A percentile compares a stretch with the other conserved stretches of the same genome.
Evolutionary conservation across 2,888 invertebrate species (phyloP).

Genomic region (Drosophila fulvimacula): DNA sequence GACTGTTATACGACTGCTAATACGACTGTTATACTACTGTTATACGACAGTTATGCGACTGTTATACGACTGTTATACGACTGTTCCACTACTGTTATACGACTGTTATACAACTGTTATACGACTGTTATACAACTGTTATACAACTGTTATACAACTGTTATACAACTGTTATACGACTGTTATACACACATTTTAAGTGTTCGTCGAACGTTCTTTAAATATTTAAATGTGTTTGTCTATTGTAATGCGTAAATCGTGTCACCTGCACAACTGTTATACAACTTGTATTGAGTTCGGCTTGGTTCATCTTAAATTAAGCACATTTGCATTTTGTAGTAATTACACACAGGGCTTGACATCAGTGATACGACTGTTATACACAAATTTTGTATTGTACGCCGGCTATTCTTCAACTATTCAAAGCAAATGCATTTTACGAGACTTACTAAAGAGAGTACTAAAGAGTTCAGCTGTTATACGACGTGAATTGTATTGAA

Average conservation of each 20-base stretch:
- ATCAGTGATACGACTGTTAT: conserved; percentile 12
- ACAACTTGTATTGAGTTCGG: conserved; percentile 9
- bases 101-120: not conserved
- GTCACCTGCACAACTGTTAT: conserved; percentile 30
- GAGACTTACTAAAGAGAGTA: not conserved
- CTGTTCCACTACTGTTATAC: conserved; percentile 21
- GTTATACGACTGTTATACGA: conserved; percentile 5
- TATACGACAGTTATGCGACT: conserved; percentile 2
- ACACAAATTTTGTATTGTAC: not conserved
- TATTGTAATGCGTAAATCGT: conserved; percentile 1
- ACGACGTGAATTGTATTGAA: not conserved
- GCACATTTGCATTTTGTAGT: conserved; percentile 1
- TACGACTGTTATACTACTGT: not conserved
- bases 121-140: conserved; percentile 16
- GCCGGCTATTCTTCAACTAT: not conserved
- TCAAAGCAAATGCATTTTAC: not conserved
- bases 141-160: conserved; percentile 4
- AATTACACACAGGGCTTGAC: not conserved
- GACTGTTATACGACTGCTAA: not conserved
- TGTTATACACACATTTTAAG: not conserved
- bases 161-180: conserved; percentile 26
- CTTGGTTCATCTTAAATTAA: not conserved
- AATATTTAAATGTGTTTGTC: conserved; percentile 1
- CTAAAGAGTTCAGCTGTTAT: not conserved
- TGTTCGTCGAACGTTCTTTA: not conserved